Percentiles rank a stretch among this genome's conserved stretches.
These are phyloP conservation scores for Alauda arvensis DNA, from an alignment of 2,797 vertebrate genomes.

Conservation along the genomic window DNA sequence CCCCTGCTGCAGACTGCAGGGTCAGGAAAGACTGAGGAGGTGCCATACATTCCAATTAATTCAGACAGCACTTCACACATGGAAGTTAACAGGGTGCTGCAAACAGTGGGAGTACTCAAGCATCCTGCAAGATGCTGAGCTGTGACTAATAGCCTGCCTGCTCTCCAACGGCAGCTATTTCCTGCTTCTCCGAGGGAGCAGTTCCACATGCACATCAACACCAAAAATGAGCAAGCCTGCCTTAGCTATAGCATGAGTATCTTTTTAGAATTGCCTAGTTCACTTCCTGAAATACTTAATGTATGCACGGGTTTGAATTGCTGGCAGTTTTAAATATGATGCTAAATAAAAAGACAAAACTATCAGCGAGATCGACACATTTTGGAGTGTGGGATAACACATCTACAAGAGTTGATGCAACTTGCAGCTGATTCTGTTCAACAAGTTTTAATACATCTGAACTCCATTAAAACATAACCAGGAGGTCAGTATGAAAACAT, in stretches of 20 bases:
- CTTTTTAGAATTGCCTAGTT: neutral
- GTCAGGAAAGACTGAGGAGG: neutral
- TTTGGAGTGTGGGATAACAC: neutral
- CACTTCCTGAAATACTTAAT: neutral
- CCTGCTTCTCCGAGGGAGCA: neutral
- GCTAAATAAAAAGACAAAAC: neutral
- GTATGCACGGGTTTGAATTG: neutral
- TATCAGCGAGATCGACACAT: neutral
- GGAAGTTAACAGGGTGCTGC: conserved; percentile 7
- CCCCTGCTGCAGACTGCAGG: neutral
- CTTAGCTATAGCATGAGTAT: neutral
- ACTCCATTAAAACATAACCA: neutral
- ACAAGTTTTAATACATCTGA: neutral
- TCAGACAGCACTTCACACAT: neutral
- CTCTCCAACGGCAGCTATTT: conserved; percentile 2
- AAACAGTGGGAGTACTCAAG: conserved; percentile 12
- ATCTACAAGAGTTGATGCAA: neutral
- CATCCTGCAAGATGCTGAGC: conserved; percentile 17
- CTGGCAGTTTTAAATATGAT: neutral
- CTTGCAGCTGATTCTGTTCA: neutral
- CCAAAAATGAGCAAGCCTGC: neutral
- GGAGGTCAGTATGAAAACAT: neutral
- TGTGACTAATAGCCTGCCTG: conserved; percentile 26
- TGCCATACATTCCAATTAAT: neutral
- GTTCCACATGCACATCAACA: neutral